Conservation (phyloP, 2,113 vertebrate genomes). For the Calypte anna region DNA sequence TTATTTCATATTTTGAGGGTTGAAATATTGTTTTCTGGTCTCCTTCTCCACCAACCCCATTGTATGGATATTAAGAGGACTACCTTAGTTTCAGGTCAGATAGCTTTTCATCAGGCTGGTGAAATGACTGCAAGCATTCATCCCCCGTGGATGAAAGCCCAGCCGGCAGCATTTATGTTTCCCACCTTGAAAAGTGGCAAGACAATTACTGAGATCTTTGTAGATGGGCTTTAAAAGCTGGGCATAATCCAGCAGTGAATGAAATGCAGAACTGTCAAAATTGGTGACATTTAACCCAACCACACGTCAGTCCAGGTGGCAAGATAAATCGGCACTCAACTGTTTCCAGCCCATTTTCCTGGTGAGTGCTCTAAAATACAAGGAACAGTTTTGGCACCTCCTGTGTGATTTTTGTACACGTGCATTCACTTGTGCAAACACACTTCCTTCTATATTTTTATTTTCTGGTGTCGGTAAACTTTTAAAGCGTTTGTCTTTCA, state of each 20-base stretch:
- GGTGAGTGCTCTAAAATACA: conserved; percentile 26
- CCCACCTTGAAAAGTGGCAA: conserved; percentile 21
- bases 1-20: neutral
- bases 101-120: neutral
- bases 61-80: neutral
- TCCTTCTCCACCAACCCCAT: neutral
- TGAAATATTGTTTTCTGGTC: neutral
- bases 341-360: conserved; percentile 48
- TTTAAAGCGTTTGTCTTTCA: neutral
- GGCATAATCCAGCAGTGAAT: conserved; percentile 3
- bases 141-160: neutral
- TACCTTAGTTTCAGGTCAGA: conserved; percentile 1
- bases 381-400: neutral
- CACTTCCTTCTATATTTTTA: neutral
- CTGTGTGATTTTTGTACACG: neutral
- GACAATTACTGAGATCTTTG: neutral
- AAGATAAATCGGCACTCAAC: conserved; percentile 49
- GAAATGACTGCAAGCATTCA: neutral
- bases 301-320: conserved; percentile 20
- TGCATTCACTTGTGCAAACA: neutral
- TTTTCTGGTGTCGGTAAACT: neutral
- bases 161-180: neutral
- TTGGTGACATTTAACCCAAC: conserved; percentile 56
- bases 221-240: conserved; percentile 27
- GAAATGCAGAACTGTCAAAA: conserved; percentile 33